Evolutionary conservation across 2,113 vertebrate genomes (phyloP).

Genomic region (Nibea albiflora): DNA sequence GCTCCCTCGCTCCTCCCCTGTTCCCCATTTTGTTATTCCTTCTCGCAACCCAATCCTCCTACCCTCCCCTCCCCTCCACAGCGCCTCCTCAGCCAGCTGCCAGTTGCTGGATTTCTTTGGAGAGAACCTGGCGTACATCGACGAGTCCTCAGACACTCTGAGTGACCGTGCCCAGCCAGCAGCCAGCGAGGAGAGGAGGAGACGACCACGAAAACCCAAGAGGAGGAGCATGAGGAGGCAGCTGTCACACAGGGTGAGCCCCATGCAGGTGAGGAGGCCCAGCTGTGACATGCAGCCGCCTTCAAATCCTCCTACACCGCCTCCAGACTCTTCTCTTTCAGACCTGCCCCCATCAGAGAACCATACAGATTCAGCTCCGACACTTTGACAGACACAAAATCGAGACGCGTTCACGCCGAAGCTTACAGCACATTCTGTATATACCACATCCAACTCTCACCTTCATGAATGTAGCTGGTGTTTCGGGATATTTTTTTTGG

Average conservation of each 20-base stretch:
- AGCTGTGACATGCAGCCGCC: constrained; percentile 78
- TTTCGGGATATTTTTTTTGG: constrained; percentile 9
- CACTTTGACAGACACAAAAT: constrained; percentile 47
- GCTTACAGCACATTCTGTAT: not conserved
- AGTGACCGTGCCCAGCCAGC: constrained; percentile 80
- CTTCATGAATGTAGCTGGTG: not conserved
- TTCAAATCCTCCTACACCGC: constrained; percentile 81
- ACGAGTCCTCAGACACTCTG: constrained; percentile 91
- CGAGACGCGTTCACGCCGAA: not conserved
- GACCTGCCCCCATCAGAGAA: constrained; percentile 34
- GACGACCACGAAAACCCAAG: constrained; percentile 73
- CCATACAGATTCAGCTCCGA: constrained; percentile 26
- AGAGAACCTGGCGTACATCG: constrained; percentile 91
- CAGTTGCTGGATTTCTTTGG: constrained; percentile 88
- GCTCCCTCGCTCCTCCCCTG: not conserved
- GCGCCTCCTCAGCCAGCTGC: constrained; percentile 54
- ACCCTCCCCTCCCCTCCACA: constrained; percentile 43
- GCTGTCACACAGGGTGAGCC: constrained; percentile 60
- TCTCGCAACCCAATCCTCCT: constrained; percentile 26
- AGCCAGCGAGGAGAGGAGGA: constrained; percentile 42
- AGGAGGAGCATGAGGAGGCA: constrained; percentile 77
- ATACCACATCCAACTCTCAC: constrained; percentile 6
- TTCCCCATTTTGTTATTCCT: not conserved
- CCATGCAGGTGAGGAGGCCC: constrained; percentile 48
- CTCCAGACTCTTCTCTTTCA: constrained; percentile 67